Evolutionary conservation across 2,797 vertebrate genomes (phyloP).

Genomic region (Rhinogobio ventralis): DNA sequence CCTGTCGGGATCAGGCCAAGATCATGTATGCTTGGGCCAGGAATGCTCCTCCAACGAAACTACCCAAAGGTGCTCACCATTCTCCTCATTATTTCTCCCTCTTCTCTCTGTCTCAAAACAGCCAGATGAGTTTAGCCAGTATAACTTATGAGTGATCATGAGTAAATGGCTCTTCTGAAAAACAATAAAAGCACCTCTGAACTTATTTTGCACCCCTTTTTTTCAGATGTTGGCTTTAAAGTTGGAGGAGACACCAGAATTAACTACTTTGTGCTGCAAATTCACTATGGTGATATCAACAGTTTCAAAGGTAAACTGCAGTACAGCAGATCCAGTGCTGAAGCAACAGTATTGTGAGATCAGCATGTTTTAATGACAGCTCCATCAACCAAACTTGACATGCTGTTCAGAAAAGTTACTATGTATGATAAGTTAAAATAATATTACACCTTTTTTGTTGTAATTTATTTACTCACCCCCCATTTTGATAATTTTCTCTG

Average conservation of each 20-base stretch:
- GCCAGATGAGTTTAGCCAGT: background rate
- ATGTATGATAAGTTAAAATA: background rate
- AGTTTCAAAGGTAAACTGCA: slow-evolving; percentile 85
- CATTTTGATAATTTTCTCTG: background rate
- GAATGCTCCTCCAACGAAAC: slow-evolving; percentile 90
- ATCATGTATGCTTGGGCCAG: slow-evolving; percentile 97
- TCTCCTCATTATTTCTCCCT: background rate
- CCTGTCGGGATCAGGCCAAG: slow-evolving; percentile 87
- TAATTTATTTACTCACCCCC: background rate
- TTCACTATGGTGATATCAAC: slow-evolving; percentile 92
- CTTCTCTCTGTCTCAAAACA: background rate
- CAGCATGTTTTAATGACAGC: background rate
- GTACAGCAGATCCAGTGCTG: background rate
- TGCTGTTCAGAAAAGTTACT: background rate
- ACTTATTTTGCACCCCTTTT: slow-evolving; percentile 2
- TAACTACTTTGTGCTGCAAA: slow-evolving; percentile 93
- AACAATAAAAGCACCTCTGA: background rate
- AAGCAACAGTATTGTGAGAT: background rate
- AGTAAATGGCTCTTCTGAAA: slow-evolving; percentile 31
- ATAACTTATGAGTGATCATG: background rate
- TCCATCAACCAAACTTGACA: background rate
- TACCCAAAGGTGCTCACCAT: slow-evolving; percentile 87
- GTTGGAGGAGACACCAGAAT: slow-evolving; percentile 87
- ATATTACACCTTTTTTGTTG: background rate
- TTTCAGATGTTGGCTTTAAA: slow-evolving; percentile 92